phyloP scores from a whole-genome alignment of 1,140 invertebrate genomes.

The Mercenaria mercenaria region DNA sequence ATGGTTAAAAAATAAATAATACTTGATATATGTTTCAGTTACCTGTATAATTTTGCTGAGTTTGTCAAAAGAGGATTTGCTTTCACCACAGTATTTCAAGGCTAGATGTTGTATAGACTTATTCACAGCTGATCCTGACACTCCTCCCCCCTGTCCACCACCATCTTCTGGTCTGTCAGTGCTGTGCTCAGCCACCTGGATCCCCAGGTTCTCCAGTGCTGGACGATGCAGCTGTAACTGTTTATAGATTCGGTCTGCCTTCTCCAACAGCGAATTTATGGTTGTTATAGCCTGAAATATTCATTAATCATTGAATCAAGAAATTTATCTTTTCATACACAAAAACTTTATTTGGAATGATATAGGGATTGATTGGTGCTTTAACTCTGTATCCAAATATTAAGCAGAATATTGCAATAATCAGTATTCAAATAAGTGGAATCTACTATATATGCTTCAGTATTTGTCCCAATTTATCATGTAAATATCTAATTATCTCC shows the following conservation, averaged over 20 bases:
- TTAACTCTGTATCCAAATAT: too few relatives aligned
- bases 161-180: constrained; percentile 75
- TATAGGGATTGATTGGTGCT: too few relatives aligned
- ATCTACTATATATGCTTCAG: too few relatives aligned
- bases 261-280: constrained; percentile 96
- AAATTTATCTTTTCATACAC: too few relatives aligned
- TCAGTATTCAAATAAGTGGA: too few relatives aligned
- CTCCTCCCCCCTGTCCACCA: constrained; percentile 61
- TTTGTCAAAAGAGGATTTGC: constrained; percentile 97
- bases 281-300: constrained; percentile 90
- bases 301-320: background rate
- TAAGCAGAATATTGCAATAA: too few relatives aligned
- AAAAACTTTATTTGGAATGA: too few relatives aligned
- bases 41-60: constrained; percentile 96
- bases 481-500: too few relatives aligned
- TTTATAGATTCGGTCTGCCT: constrained; percentile 97
- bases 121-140: constrained; percentile 85
- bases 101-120: constrained; percentile 89
- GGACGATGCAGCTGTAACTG: constrained; percentile 94
- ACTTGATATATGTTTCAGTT: too few relatives aligned
- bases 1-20: too few relatives aligned
- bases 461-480: too few relatives aligned
- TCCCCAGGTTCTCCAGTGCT: constrained; percentile 92
- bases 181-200: constrained; percentile 84
- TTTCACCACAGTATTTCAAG: constrained; percentile 98